These are phyloP conservation scores for Teleopsis dalmanni DNA, from an alignment of 1,140 invertebrate species.

Conservation along the genomic window DNA sequence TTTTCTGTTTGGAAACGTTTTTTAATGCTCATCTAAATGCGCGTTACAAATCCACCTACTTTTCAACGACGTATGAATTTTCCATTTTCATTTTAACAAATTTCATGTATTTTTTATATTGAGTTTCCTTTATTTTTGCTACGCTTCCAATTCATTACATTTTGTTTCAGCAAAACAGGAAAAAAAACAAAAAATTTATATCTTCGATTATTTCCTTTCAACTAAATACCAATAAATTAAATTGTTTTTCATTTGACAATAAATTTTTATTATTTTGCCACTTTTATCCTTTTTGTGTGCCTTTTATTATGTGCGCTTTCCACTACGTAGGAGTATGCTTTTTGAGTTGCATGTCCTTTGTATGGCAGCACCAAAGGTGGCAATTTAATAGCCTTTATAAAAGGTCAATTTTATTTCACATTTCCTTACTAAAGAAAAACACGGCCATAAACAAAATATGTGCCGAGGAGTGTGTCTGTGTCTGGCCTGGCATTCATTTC, in stretches of 20 bases:
- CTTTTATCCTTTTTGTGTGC: not conserved
- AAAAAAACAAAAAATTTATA: constrained; percentile 3
- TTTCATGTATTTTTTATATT: not conserved
- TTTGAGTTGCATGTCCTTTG: not conserved
- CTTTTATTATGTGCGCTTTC: not conserved
- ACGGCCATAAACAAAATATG: too few relatives aligned
- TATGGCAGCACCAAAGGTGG: not conserved
- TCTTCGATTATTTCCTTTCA: constrained; percentile 6
- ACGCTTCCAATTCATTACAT: constrained; percentile 4
- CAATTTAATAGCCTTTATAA: constrained; percentile 9
- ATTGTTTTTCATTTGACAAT: constrained; percentile 8
- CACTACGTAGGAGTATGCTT: not conserved
- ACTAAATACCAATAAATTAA: constrained; percentile 9
- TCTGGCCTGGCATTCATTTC: too few relatives aligned
- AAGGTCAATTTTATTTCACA: constrained; percentile 4
- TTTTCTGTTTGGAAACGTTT: too few relatives aligned
- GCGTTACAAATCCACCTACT: too few relatives aligned
- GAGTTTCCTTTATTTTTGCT: not conserved
- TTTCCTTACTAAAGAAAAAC: too few relatives aligned
- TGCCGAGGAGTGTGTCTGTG: too few relatives aligned
- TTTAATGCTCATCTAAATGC: too few relatives aligned
- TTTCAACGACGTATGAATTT: too few relatives aligned
- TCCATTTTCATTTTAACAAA: too few relatives aligned
- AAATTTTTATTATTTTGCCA: constrained; percentile 5
- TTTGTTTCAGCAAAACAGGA: not conserved